Conservation (phyloP, 2,113 vertebrate genomes). For the Aythya baeri region DNA sequence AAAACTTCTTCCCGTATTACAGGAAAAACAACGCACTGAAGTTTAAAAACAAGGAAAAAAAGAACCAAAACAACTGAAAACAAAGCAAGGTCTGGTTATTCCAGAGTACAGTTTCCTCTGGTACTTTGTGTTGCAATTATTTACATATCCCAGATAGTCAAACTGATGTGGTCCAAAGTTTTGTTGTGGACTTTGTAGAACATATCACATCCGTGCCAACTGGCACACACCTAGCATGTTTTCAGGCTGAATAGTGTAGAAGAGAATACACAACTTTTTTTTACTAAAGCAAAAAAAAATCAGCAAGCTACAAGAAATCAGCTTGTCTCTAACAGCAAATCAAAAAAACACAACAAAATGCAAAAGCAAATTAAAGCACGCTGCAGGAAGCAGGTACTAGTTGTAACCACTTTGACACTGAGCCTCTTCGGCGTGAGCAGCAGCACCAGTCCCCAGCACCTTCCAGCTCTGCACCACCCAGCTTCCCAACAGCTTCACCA, state of each 20-base stretch:
- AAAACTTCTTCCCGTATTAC: neutral
- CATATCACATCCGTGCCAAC: neutral
- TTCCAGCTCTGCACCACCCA: neutral
- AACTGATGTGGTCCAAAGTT: constrained; percentile 58
- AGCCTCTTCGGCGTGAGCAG: neutral
- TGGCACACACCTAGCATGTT: neutral
- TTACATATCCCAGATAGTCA: constrained; percentile 54
- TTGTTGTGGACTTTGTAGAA: constrained; percentile 22
- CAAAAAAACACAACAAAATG: neutral
- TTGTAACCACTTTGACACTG: neutral
- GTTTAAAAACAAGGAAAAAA: neutral
- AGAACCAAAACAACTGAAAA: neutral
- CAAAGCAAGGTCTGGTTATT: constrained; percentile 23
- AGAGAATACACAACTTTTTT: neutral
- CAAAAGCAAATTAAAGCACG: neutral
- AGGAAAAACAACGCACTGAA: neutral
- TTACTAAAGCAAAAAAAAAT: neutral
- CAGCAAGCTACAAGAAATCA: neutral
- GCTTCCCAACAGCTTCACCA: rapidly evolving
- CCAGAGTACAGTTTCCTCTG: constrained; percentile 36
- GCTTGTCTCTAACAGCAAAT: neutral
- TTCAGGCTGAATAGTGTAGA: neutral
- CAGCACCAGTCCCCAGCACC: neutral
- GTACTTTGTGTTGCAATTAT: constrained; percentile 64
- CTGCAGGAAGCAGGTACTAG: neutral